phyloP scores from a whole-genome alignment of 1,140 invertebrate species.

The Schmidtea mediterranea region DNA sequence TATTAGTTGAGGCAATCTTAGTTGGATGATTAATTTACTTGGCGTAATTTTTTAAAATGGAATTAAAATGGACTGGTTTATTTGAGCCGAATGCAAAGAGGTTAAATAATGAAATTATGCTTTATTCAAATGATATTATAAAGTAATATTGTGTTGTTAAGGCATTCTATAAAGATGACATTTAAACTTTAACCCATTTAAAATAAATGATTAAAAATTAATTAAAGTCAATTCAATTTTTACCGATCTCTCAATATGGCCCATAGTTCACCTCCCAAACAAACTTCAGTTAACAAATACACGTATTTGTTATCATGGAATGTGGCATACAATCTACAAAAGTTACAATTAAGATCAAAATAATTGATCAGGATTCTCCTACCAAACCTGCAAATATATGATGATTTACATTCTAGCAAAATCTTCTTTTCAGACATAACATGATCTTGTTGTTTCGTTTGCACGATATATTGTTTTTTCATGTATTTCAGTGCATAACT shows the following conservation, averaged over 20 bases:
- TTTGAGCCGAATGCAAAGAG: too few relatives aligned
- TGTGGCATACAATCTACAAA: conserved; percentile 58
- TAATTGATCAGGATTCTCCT: background rate
- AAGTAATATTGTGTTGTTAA: too few relatives aligned
- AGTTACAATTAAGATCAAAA: background rate
- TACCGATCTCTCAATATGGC: conserved; percentile 49
- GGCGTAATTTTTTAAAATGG: too few relatives aligned
- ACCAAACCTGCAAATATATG: conserved; percentile 55
- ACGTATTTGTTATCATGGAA: conserved; percentile 88
- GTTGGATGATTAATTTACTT: too few relatives aligned
- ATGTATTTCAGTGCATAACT: conserved; percentile 62
- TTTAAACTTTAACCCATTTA: too few relatives aligned
- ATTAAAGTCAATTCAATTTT: conserved; percentile 8
- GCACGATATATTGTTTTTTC: conserved; percentile 69
- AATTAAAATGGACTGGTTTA: too few relatives aligned
- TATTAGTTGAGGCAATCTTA: too few relatives aligned
- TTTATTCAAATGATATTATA: too few relatives aligned
- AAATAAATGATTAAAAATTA: too few relatives aligned
- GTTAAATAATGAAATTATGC: too few relatives aligned
- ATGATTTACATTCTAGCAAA: conserved; percentile 72
- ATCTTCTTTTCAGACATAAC: conserved; percentile 90
- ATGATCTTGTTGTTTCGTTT: conserved; percentile 77
- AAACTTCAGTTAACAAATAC: conserved; percentile 92
- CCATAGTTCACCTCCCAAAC: conserved; percentile 85
- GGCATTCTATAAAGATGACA: too few relatives aligned